Percentiles rank a stretch among this genome's conserved stretches.
Conservation (phyloP, 2,888 invertebrate species). For the Brachyopa scutellaris region DNA sequence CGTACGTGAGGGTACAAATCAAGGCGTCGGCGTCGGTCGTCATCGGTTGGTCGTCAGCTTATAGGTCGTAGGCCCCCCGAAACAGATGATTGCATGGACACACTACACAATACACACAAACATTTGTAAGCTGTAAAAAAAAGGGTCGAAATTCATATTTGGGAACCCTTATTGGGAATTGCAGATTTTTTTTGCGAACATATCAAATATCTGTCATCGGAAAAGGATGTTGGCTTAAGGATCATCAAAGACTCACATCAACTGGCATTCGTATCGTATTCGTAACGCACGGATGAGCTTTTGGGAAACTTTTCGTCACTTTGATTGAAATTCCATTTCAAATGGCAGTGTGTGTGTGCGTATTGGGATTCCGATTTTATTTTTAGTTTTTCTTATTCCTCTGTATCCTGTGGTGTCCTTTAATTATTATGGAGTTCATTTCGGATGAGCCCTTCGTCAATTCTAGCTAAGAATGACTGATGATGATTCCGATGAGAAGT, state of each 20-base stretch:
- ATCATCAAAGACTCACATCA: conserved; percentile 3
- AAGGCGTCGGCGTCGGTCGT: conserved; percentile 26
- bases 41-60: conserved; percentile 19
- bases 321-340: conserved; percentile 59
- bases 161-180: conserved; percentile 31
- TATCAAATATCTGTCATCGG: conserved; percentile 36
- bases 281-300: conserved; percentile 49
- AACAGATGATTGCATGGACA: conserved; percentile 30
- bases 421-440: conserved; percentile 35
- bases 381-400: not conserved
- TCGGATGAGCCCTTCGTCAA: conserved; percentile 30
- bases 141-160: conserved; percentile 53
- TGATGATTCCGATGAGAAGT: no score
- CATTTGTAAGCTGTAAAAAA: conserved; percentile 24
- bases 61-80: no score
- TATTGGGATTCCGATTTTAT: conserved; percentile 1
- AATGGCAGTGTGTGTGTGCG: not conserved
- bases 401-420: conserved; percentile 4
- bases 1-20: conserved; percentile 57
- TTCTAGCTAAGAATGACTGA: not conserved
- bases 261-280: not conserved
- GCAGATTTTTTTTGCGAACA: conserved; percentile 8
- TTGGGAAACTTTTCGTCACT: conserved; percentile 36
- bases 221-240: not conserved
- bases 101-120: not conserved